Base-by-base conservation (phyloP, 2,113 vertebrate species). In the Notothenia coriiceps region DNA sequence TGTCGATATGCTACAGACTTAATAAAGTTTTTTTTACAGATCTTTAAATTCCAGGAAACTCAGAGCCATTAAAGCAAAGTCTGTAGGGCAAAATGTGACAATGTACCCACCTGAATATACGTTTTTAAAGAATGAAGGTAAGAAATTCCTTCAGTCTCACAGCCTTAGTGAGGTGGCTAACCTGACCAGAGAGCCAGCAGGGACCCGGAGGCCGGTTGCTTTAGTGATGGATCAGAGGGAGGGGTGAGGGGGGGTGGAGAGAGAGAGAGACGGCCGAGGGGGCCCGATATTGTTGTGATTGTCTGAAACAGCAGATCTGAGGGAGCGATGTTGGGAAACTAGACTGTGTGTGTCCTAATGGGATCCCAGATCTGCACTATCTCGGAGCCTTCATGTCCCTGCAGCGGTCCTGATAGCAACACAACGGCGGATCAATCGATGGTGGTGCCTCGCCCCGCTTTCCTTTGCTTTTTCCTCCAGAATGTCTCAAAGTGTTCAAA, bases 241-340 rank as follows among this genome's bases (percentile, higher is more conserved):
- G 61, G 59, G 62, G 46, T 35, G 62, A 44, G 17, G n/a, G 22
- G 44, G 52, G 70, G 44, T 47, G 70, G 61, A 50, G 62, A 54
- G 44, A 62, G 50, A n/a, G n/a, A 43, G 49, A 57, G 70, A 49
- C 1, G 25, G 76, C 13, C 2, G 18, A 62, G 33, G 73, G 77
- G 33, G 22, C 2, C 56, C 9, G 55, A 84, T 68, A 74, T 22
- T 11, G 52, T 71, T 74, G 71, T 75, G 62, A 80, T 55, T 66
- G 78, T 76, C 82, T 86, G 73, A 82, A 88, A 85, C 63, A 80
- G 82, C 72, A 84, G 85, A 91, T 89, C 66, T 80, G 54, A 81
- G 67, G 55, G 17, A 79, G 77, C 11, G 74, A 84, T 85, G 64
- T 57, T 17, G 60, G 44, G 54, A 60, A 9, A 55, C 44, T 43